phyloP scores from a whole-genome alignment of 2,888 invertebrate genomes.

The Drosophila neonasuta region DNA sequence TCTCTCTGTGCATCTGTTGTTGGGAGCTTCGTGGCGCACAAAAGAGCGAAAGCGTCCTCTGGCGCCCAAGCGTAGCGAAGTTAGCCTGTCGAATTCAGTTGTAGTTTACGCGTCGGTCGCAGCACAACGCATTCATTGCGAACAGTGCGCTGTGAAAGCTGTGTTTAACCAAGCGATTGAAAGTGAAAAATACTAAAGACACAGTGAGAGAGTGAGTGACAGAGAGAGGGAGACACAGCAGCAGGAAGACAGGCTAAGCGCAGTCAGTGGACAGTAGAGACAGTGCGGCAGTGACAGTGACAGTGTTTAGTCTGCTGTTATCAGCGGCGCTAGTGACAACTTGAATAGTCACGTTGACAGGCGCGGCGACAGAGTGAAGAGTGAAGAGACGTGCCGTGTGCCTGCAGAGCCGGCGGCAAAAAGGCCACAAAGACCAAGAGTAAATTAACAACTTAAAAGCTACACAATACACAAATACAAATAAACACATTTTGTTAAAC shows the following conservation, averaged over 20 bases:
- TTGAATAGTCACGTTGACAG: constrained; percentile 41
- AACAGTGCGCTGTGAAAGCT: constrained; percentile 26
- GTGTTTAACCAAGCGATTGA: constrained; percentile 19
- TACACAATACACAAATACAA: constrained; percentile 23
- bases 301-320: constrained; percentile 63
- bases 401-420: constrained; percentile 60
- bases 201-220: not conserved
- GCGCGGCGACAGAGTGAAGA: constrained; percentile 20
- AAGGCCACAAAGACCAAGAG: constrained; percentile 49
- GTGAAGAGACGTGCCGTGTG: constrained; percentile 20
- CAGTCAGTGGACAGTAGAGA: constrained; percentile 32
- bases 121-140: constrained; percentile 56
- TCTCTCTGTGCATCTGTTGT: constrained; percentile 8
- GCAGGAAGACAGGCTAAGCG: constrained; percentile 37
- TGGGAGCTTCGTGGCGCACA: constrained; percentile 2
- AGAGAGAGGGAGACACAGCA: constrained; percentile 8
- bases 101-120: constrained; percentile 77
- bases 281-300: constrained; percentile 17
- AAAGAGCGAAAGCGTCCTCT: constrained; percentile 17
- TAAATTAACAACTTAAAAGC: constrained; percentile 57
- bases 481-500: constrained; percentile 41
- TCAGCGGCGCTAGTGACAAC: constrained; percentile 59
- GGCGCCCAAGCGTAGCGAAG: constrained; percentile 10
- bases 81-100: constrained; percentile 55
- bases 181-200: constrained; percentile 23